phyloP scores from a whole-genome alignment of 2,113 vertebrate species.

The Tachycineta bicolor region DNA sequence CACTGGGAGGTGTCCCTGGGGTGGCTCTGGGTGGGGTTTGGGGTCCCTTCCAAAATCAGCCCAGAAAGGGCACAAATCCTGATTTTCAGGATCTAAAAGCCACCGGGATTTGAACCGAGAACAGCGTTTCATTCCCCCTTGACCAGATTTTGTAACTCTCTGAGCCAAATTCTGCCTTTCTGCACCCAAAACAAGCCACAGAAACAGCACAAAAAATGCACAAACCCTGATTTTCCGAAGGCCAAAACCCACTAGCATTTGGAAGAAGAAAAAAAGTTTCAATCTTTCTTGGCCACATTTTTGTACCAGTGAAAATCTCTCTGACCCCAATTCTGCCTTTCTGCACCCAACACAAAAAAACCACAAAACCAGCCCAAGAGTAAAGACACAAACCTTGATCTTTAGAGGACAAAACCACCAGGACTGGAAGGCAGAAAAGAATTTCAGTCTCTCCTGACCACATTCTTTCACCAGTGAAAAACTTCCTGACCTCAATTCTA shows the following conservation, averaged over 20 bases:
- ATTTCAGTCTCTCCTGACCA: not conserved
- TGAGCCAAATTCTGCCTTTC: not conserved
- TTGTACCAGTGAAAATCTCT: not conserved
- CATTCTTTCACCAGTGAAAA: not conserved
- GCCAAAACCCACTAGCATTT: not conserved
- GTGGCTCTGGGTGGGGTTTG: not conserved
- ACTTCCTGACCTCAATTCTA: not conserved
- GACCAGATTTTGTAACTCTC: not conserved
- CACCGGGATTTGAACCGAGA: not conserved
- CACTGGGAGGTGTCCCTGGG: not conserved
- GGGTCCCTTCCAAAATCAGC: not conserved
- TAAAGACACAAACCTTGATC: not conserved
- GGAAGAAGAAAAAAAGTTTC: not conserved
- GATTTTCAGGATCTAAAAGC: not conserved
- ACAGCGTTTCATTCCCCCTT: not conserved
- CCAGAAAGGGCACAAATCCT: not conserved
- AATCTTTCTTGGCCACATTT: not conserved
- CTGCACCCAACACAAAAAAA: not conserved
- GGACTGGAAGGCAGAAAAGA: not conserved
- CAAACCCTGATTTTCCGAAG: not conserved
- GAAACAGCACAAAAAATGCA: no score
- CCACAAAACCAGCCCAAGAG: not conserved
- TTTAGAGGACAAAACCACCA: not conserved
- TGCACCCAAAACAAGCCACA: not conserved
- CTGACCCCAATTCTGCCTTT: not conserved